Base-by-base conservation (phyloP, 2,888 invertebrate species). In the Petrolisthes manimaculis region DNA sequence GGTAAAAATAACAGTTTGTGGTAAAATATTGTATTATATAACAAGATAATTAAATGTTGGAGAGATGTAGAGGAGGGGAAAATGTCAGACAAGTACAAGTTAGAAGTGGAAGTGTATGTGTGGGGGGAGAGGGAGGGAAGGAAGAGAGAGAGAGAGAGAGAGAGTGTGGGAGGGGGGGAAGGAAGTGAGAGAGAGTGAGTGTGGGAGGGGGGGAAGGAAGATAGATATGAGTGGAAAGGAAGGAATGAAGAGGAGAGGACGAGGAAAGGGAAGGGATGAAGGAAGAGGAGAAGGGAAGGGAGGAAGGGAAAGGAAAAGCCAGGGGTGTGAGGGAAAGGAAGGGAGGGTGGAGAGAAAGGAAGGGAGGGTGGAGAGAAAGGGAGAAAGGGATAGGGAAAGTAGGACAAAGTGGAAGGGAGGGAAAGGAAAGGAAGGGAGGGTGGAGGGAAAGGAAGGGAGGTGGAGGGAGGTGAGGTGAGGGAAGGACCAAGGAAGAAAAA, bases 361-460 rank as follows among this genome's bases (percentile, higher is more conserved):
- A 77, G 51, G 77, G 77, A 51, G 18, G 24, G 12, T 61, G 8
- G 37, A 9, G 56, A 56, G 5, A 24, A 14, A 9, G 18, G 81
- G 12, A 18, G 61, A 6, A 24, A 56, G 56, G 12, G n/a, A 14
- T 9, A 12, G 81, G 54, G 86, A 84, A 71, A n/a, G 61, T 24
- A 86, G 89, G 61, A 79, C 82, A 83, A 78, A 91, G 86, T 79
- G 67, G n/a, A 86, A 85, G 56, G 75, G 79, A 79, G 90, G 24
- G 18, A 24, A 82, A 81, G 21, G 51, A 51, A 18, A 77, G n/a
- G 18, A 5, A n/a, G 9, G 5, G 5, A 71, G 5, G 71, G n/a
- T 12, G 8, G 5, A n/a, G n/a, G 71, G 9, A n/a, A n/a, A n/a
- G 71, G n/a, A 71, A n/a, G n/a, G 8, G n/a, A n/a, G n/a, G 61